Conservation (phyloP, 2,113 vertebrate species). For the Benitochromis conjunctus region DNA sequence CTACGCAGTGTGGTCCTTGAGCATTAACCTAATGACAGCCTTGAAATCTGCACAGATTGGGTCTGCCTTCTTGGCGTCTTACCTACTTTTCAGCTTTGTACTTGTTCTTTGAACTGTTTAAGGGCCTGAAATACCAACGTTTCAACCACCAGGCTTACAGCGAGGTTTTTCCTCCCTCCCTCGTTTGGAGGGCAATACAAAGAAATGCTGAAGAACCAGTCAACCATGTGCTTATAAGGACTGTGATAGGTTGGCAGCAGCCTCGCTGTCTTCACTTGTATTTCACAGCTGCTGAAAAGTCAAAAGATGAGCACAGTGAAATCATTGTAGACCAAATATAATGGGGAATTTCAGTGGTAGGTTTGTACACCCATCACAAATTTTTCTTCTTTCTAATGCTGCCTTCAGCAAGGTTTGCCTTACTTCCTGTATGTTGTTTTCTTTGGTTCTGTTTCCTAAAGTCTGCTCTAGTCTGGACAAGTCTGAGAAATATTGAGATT, state of each 20-base stretch:
- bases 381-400: conserved; percentile 1
- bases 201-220: conserved; percentile 64
- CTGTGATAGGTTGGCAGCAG: conserved; percentile 1
- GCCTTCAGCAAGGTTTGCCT: neutral
- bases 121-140: neutral
- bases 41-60: conserved; percentile 20
- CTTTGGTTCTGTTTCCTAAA: neutral
- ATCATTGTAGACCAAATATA: conserved; percentile 12
- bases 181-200: conserved; percentile 14
- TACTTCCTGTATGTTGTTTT: conserved; percentile 14
- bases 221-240: neutral
- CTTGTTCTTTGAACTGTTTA: neutral
- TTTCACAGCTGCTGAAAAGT: conserved; percentile 3
- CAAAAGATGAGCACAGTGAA: neutral
- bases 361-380: neutral
- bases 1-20: neutral
- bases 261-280: neutral
- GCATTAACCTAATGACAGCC: conserved; percentile 52
- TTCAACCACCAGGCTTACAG: conserved; percentile 4
- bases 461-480: conserved; percentile 19
- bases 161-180: neutral
- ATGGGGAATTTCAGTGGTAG: conserved; percentile 61
- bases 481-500: neutral
- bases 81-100: neutral
- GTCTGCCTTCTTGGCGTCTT: neutral